A percentile compares a stretch with the other conserved stretches of the same genome.
These are phyloP conservation scores for Solea senegalensis DNA, from an alignment of 2,113 vertebrate species.

Conservation along the genomic window DNA sequence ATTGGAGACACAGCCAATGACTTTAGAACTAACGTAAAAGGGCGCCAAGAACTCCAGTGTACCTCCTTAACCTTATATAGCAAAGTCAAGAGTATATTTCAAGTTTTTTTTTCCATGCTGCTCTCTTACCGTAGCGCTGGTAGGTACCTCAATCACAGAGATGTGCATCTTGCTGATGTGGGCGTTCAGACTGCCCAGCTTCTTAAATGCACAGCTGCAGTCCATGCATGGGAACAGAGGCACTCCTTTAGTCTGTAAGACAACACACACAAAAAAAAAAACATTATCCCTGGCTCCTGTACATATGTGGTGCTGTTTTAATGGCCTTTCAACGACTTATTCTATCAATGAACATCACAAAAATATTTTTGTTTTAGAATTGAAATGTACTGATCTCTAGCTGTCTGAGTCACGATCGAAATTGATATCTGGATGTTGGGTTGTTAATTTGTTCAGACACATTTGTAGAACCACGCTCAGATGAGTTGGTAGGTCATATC, in stretches of 20 bases:
- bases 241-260: conserved; percentile 88
- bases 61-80: neutral
- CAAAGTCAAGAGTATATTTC: neutral
- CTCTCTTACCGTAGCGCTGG: conserved; percentile 82
- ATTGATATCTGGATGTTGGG: too few relatives aligned
- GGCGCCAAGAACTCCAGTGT: neutral
- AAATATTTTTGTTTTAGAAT: too few relatives aligned
- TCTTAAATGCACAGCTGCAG: conserved; percentile 98
- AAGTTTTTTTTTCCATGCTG: neutral
- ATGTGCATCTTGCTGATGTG: conserved; percentile 99
- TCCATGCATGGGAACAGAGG: conserved; percentile 94
- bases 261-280: neutral
- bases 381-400: too few relatives aligned
- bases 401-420: too few relatives aligned
- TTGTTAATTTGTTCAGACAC: too few relatives aligned
- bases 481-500: too few relatives aligned
- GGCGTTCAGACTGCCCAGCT: conserved; percentile 95
- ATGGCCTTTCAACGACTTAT: too few relatives aligned
- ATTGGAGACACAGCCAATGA: neutral
- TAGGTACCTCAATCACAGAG: conserved; percentile 85
- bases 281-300: neutral
- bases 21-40: neutral
- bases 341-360: neutral
- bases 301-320: neutral
- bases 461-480: too few relatives aligned